These are phyloP conservation scores for Hydroisotoma schaefferi DNA, from an alignment of 2,888 invertebrate species.

Conservation along the genomic window DNA sequence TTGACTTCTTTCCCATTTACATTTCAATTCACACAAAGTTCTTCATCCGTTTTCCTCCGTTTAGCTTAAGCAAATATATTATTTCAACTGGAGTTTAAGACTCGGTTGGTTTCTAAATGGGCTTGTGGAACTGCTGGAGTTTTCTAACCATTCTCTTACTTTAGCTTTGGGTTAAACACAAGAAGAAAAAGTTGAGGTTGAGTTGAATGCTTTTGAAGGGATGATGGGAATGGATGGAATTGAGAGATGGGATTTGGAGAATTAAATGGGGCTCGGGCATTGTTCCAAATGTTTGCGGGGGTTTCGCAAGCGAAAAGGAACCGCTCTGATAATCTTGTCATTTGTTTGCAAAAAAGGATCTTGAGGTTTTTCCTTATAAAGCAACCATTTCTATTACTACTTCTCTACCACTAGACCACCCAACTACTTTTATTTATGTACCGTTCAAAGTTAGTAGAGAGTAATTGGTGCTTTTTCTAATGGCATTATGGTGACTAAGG, in stretches of 20 bases:
- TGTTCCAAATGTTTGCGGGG: slow-evolving; percentile 13
- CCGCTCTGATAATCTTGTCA: slow-evolving; percentile 6
- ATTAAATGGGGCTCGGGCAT: slow-evolving; percentile 7
- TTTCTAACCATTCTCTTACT: too few relatives aligned
- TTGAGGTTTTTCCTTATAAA: too few relatives aligned
- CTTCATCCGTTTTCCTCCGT: slow-evolving; percentile 3
- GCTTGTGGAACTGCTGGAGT: neutral
- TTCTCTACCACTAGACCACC: too few relatives aligned
- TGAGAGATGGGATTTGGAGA: too few relatives aligned
- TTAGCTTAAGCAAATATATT: neutral
- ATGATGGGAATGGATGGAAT: too few relatives aligned
- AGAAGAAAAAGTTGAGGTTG: neutral
- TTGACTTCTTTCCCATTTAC: slow-evolving; percentile 6
- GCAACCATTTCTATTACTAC: too few relatives aligned
- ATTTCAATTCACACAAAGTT: slow-evolving; percentile 16
- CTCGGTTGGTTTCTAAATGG: slow-evolving; percentile 1
- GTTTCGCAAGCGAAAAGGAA: neutral
- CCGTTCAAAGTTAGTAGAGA: too few relatives aligned
- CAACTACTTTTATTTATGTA: too few relatives aligned
- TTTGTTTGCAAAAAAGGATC: too few relatives aligned
- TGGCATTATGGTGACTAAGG: too few relatives aligned
- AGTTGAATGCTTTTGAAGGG: neutral
- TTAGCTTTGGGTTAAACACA: too few relatives aligned
- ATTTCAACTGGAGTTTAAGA: neutral
- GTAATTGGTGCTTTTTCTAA: too few relatives aligned